Base-by-base conservation (phyloP, 2,113 vertebrate species). In the Pimephales promelas region DNA sequence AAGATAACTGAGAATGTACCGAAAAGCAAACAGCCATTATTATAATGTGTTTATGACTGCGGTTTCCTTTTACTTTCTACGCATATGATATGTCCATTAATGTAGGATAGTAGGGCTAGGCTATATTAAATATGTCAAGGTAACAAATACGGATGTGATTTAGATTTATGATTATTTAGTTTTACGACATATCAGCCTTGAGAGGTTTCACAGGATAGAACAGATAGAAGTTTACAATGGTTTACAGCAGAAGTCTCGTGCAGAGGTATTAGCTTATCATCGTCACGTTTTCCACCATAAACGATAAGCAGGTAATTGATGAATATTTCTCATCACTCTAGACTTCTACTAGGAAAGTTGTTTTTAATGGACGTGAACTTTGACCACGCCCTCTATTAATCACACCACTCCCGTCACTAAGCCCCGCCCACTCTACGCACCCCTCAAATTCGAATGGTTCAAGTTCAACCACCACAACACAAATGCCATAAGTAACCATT, bases 361-460 rank as follows among this genome's bases (percentile, higher is more conserved):
- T 70, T 84, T 66, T 49, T n/a, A 14, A 8, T 10, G 74, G 62
- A 26, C 10, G n/a, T 52, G 56, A 26, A 3, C 36, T 59, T 36
- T 5, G 79, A 59, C 89, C 83, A 90, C 92, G 85, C 93, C 94
- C 84, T 49, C 24, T 14, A 81, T 86, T 89, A 91, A 94, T 95
- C 94, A 94, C 94, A 92, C 94, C 94, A 95, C 28, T 2, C 71
- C 7, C 9, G 52, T 49, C 11, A 22, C 0, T 0, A 82, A 87
- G 78, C 86, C 86, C 90, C 93, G 52, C 92, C 94, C 91, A 88
- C 87, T 62, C 11, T 22, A 85, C 87, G 84, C 88, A 88, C 88
- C 89, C 52, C 90, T 92, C 91, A 94, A 93, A 92, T 90, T 86
- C 82, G 34, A 89, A 76, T 87, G 89, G 88, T 88, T 85, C 90